These are phyloP conservation scores for Pygoscelis adeliae DNA, from an alignment of 2,113 vertebrate genomes.

Conservation along the genomic window DNA sequence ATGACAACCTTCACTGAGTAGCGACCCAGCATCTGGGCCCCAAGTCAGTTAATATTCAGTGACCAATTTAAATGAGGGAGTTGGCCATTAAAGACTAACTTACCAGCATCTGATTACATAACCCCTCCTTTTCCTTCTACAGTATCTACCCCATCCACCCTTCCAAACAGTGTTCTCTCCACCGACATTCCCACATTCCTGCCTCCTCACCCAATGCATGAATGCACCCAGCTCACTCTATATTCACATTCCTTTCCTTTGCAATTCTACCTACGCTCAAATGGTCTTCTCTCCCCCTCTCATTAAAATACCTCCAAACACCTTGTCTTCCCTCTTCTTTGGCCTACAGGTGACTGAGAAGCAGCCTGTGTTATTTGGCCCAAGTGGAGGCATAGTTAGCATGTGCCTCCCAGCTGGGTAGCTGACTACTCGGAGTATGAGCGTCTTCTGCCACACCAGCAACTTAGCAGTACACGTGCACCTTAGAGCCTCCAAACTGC, in stretches of 20 bases:
- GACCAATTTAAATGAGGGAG: neutral
- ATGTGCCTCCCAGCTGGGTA: neutral
- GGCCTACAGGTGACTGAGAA: neutral
- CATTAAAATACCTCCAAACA: neutral
- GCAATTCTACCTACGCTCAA: neutral
- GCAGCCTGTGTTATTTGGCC: neutral
- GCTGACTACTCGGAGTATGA: neutral
- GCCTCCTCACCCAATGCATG: neutral
- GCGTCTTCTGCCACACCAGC: neutral
- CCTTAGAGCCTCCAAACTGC: neutral
- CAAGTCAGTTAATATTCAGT: neutral
- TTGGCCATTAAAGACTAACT: neutral
- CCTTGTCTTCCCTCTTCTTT: neutral
- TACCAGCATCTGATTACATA: neutral
- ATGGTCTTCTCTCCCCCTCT: neutral
- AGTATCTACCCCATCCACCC: neutral
- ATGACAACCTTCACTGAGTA: neutral
- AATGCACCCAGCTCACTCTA: neutral
- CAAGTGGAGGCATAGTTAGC: neutral
- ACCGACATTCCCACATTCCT: neutral
- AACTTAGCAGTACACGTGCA: rapidly evolving
- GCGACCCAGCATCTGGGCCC: neutral
- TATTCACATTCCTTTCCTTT: neutral
- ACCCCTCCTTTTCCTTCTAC: neutral
- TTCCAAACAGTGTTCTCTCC: neutral